Base-by-base conservation (phyloP, 2,113 vertebrate genomes). In the Genyomyrus donnyi region DNA sequence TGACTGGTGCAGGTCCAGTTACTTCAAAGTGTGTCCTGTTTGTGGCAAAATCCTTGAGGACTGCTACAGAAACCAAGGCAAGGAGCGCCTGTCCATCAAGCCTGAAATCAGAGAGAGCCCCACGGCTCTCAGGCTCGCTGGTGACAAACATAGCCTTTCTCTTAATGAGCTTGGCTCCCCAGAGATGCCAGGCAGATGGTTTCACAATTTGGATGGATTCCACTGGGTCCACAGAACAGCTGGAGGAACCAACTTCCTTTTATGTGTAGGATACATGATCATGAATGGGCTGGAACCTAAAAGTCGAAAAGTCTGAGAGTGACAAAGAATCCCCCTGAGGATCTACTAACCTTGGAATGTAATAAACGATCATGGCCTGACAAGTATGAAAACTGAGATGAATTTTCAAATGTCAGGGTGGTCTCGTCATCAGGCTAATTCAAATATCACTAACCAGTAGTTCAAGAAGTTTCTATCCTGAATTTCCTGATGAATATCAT, bases 331-430 rank as follows among this genome's bases (percentile, higher is more conserved):
- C 45, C 17, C 46, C 19, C 31, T 80, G 50, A 19, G 11, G 45
- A 48, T 10, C 24, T 48, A 48, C 35, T 85, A 42, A 46, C 45
- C 45, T 46, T 91, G 92, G 92, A 92, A 90, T 93, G 89, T 17
- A 80, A 90, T 92, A 93, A 92, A 46, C 91, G 89, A 92, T 92
- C 93, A 94, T 91, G 91, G 93, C 91, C 92, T 91, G 88, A 50
- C 49, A 35, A 52, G 35, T 19, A 39, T 53, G 48, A 19, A 53
- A 87, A 87, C 49, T 87, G 48, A 53, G 48, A 27, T 49, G 45
- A 24, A 85, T 45, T 85, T 85, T 48, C 15, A 85, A 85, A 85
- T 48, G 21, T 10, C 83, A 46, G 9, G 24, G 21, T 85, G 39
- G 39, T 85, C 17, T 83, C 77, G 3, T 42, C 39, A 85, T 10